Percentiles rank a stretch among this genome's conserved stretches.
phyloP scores from a whole-genome alignment of 1,140 invertebrate species.

The Nixonia krombeini region DNA sequence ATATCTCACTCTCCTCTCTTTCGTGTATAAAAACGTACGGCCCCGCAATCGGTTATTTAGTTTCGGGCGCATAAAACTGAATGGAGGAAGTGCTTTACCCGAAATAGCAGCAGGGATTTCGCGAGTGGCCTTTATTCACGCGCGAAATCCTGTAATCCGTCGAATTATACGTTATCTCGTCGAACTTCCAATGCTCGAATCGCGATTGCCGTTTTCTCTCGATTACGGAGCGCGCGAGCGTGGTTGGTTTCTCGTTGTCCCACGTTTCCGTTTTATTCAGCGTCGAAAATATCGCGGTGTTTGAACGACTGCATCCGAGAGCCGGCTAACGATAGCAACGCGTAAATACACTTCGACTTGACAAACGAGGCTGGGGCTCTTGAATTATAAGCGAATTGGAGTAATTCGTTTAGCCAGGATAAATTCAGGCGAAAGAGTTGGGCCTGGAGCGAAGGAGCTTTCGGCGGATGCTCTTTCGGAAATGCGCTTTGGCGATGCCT shows the following conservation, averaged over 20 bases:
- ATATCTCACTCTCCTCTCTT: constrained; percentile 39
- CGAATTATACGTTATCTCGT: constrained; percentile 48
- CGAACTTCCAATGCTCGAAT: constrained; percentile 47
- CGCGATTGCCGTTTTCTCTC: too few relatives aligned
- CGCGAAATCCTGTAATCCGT: constrained; percentile 30
- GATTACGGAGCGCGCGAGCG: too few relatives aligned
- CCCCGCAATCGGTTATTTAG: constrained; percentile 61
- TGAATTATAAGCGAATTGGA: constrained; percentile 46
- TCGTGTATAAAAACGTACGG: constrained; percentile 41
- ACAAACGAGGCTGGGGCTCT: constrained; percentile 32
- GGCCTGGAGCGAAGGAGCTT: constrained; percentile 48
- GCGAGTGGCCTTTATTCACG: constrained; percentile 40
- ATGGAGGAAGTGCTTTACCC: constrained; percentile 63
- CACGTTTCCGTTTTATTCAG: too few relatives aligned
- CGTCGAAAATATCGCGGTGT: too few relatives aligned
- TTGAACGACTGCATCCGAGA: too few relatives aligned
- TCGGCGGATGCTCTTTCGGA: constrained; percentile 50
- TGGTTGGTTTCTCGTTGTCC: too few relatives aligned
- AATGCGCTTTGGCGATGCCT: constrained; percentile 54
- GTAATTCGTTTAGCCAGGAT: constrained; percentile 50
- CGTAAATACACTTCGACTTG: constrained; percentile 22
- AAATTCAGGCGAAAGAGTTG: constrained; percentile 49
- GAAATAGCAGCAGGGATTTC: constrained; percentile 56
- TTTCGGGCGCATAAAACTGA: constrained; percentile 61
- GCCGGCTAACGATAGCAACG: too few relatives aligned